Evolutionary conservation across 2,113 vertebrate species (phyloP), one percentile per base, ranked within the genome.

Genomic region (Silurus asotus): DNA sequence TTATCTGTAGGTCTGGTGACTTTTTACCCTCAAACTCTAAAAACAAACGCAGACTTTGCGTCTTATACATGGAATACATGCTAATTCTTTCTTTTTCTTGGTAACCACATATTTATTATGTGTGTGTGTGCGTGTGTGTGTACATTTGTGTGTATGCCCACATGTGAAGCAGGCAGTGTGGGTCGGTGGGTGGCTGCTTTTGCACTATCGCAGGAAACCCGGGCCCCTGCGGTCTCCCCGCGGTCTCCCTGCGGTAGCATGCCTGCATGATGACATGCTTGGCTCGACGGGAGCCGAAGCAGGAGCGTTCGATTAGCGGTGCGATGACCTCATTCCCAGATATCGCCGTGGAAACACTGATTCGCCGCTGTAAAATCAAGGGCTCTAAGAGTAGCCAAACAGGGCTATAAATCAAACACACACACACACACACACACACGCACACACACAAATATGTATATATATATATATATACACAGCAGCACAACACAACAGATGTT

Each of bases 291-390:
- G 93, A 94, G 91, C 84, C 90, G 90, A 94, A 93, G 89, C 94
- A 93, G 91, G 93, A 89, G 90, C 91, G 64, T 91, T 90, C 75
- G 90, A 91, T 91, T 89, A 23, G 85, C 89, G 82, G 90, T 84
- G 87, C 62, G 87, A 83, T 96, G 93, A 95, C 94, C 93, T 95
- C 94, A 95, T 91, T 25, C 84, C 86, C 87, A 93, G 94, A 95
- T 94, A 93, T 91, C 89, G 86, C 86, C 83, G 88, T 95, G 94
- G 94, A 94, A 94, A 94, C 91, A 93, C 88, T 94, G 93, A 94
- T 92, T 92, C 91, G 86, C 59, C 90, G 72, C 88, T 79, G 88
- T 91, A 92, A 92, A 93, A 91, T 88, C 93, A 61, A 87, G 83
- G 86, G 91, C 90, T 91, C 85, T 0, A 67, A 84, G 90, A 92